These are phyloP conservation scores for Anniella stebbinsi DNA, from an alignment of 2,797 vertebrate genomes.

Conservation along the genomic window DNA sequence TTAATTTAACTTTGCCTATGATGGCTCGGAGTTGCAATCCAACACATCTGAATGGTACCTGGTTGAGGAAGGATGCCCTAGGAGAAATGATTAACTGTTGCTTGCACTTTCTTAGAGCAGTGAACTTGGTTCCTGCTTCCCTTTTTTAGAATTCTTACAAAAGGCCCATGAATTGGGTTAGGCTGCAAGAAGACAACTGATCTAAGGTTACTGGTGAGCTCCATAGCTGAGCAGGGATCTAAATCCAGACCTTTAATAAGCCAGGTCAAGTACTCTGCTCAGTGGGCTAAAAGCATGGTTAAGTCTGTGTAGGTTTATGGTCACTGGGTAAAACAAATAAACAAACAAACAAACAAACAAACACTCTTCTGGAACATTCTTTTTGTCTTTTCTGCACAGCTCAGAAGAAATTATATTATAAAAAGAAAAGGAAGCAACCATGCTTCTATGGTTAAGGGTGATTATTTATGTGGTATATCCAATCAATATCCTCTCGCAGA, in stretches of 20 bases:
- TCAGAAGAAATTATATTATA: background rate
- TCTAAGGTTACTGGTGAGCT: background rate
- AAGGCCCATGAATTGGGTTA: background rate
- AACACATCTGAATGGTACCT: too few relatives aligned
- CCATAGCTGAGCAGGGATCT: background rate
- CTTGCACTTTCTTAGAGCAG: too few relatives aligned
- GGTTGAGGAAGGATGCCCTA: background rate
- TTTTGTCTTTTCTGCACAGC: too few relatives aligned
- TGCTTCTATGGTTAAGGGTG: background rate
- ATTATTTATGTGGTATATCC: conserved; percentile 4
- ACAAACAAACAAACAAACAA: background rate
- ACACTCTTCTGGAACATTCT: background rate
- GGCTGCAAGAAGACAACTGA: background rate
- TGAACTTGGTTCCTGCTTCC: too few relatives aligned
- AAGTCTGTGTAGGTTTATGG: background rate
- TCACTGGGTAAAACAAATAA: background rate
- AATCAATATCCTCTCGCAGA: conserved; percentile 9
- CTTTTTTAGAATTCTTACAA: too few relatives aligned
- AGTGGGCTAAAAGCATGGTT: background rate
- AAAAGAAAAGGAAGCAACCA: conserved; percentile 1
- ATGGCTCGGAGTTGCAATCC: too few relatives aligned
- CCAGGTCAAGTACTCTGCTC: background rate
- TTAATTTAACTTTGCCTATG: too few relatives aligned
- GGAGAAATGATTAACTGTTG: too few relatives aligned
- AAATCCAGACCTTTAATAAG: background rate